A percentile compares a stretch with the other conserved stretches of the same genome.
phyloP scores from a whole-genome alignment of 1,140 invertebrate species.

The Leptopilina clavipes region DNA sequence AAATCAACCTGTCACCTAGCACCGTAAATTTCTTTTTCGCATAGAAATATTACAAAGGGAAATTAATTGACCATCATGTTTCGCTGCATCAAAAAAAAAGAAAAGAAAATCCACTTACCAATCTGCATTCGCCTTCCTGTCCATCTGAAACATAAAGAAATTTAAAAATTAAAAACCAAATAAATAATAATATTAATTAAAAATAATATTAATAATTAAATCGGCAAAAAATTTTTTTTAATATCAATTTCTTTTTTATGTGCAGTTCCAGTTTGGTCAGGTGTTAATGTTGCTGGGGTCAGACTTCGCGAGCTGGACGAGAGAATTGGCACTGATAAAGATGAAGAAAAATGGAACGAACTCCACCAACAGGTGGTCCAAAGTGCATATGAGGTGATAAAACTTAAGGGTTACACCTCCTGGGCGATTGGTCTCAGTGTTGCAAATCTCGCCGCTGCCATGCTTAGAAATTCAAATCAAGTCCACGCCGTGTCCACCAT shows the following conservation, averaged over 20 bases:
- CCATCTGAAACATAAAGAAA: too few relatives aligned
- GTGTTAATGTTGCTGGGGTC: conserved; percentile 93
- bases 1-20: too few relatives aligned
- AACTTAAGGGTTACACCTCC: conserved; percentile 91
- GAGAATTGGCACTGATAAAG: conserved; percentile 81
- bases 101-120: too few relatives aligned
- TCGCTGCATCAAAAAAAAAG: too few relatives aligned
- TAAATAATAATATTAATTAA: too few relatives aligned
- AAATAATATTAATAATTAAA: too few relatives aligned
- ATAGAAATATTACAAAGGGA: too few relatives aligned
- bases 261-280: conserved; percentile 93
- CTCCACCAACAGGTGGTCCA: conserved; percentile 87
- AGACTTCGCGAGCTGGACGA: conserved; percentile 86
- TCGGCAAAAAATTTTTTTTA: background rate
- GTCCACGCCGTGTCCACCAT: conserved; percentile 89
- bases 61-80: too few relatives aligned
- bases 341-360: conserved; percentile 86
- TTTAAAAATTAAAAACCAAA: too few relatives aligned
- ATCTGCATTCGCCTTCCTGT: too few relatives aligned
- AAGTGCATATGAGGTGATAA: conserved; percentile 92
- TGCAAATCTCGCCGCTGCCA: conserved; percentile 81
- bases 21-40: too few relatives aligned
- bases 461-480: conserved; percentile 85
- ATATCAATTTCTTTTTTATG: conserved; percentile 47
- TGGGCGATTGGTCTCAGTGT: conserved; percentile 94